Conservation (phyloP, 2,888 invertebrate genomes). For the Lasiommata megera region DNA sequence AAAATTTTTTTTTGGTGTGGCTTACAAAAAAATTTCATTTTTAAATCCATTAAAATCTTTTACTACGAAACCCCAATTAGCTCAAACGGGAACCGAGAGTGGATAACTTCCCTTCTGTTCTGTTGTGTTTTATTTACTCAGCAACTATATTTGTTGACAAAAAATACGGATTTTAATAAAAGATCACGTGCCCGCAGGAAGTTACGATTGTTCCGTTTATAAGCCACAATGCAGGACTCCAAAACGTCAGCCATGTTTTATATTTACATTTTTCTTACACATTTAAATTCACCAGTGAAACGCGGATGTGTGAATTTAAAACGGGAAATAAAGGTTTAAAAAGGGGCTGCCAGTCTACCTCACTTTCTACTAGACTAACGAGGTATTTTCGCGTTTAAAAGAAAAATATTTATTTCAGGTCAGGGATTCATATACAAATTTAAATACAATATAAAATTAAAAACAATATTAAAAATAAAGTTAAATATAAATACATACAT, state of each 20-base stretch:
- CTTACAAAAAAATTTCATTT: no score
- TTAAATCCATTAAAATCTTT: no score
- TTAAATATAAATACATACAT: no score
- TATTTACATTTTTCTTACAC: constrained; percentile 20
- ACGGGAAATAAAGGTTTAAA: neutral
- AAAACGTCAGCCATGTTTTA: constrained; percentile 14
- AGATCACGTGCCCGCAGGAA: neutral
- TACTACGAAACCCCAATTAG: neutral
- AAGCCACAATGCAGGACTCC: neutral
- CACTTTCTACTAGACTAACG: no score
- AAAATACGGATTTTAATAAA: neutral
- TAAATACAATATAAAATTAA: no score
- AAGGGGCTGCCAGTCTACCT: no score
- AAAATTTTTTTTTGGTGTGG: no score
- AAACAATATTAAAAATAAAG: no score
- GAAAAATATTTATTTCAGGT: no score
- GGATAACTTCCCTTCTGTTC: neutral
- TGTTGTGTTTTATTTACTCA: no score
- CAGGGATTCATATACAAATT: no score
- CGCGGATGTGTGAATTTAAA: constrained; percentile 13
- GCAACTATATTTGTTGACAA: neutral
- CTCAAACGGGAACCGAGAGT: neutral
- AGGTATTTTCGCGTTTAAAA: no score
- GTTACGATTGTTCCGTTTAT: neutral
- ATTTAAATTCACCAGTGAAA: constrained; percentile 17